Base-by-base conservation (phyloP, 1,140 invertebrate genomes). In the Pristionchus pacificus region DNA sequence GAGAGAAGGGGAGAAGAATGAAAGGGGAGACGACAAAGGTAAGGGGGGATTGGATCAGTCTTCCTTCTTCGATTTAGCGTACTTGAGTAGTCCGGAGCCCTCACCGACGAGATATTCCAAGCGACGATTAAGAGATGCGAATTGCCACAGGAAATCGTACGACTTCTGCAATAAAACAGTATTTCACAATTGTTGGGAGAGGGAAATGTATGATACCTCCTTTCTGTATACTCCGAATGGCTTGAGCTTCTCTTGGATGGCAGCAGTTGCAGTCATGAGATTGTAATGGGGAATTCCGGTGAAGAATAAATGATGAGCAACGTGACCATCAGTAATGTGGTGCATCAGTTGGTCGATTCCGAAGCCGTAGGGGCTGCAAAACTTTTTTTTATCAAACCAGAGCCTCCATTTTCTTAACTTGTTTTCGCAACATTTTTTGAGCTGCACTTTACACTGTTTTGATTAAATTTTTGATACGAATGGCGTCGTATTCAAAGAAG, bases 241-340 rank as follows among this genome's bases (percentile, higher is more conserved):
- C 29, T 78, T 65, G 2, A 80, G 30, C 2, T 80, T 68, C 27
- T 61, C 32, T 19, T 66, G 67, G 24, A 80, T 70, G 14, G 79
- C 77, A 29, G 69, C 30, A 0, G 85, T 86, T 10, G 85, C 85
- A 65, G 84, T 83, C 67, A 83, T 79, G 60, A 86, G 75, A 68
- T 85, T 79, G 72, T 86, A 86, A 75, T 86, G 85, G 1, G 85
- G 85, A 24, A 86, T 78, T 64, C 79, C 82, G 10, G 84, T 76
- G 68, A 80, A 82, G 71, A 86, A 86, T 55, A 86, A 76, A 67
- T 86, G 85, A 71, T 86, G 85, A 33, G 84, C 83, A 60, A 86
- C 85, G 71, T 86, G 85, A 14, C 82, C 82, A 59, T 83, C 81
- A 38, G 82, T 84, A 29, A 86, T 86, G 74, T 83, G 84, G 78